A percentile compares a stretch with the other conserved stretches of the same genome.
Conservation (phyloP, 2,797 vertebrate genomes). For the Ctenosaura bakeri region DNA sequence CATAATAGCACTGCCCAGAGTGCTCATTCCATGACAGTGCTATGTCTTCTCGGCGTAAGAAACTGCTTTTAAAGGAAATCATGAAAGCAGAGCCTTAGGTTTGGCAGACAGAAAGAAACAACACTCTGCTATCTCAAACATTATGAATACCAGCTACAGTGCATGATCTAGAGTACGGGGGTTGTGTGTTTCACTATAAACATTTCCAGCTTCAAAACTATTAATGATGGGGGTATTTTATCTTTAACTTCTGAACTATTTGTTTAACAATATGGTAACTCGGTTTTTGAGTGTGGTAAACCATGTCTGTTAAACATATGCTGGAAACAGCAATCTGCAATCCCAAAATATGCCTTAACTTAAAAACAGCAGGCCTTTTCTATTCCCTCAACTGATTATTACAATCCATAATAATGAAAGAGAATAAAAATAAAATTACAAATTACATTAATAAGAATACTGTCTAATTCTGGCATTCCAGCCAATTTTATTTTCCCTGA, state of each 20-base stretch:
- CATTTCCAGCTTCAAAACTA: background rate
- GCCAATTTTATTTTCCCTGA: slow-evolving; percentile 14
- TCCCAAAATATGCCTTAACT: slow-evolving; percentile 33
- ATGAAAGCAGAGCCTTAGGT: background rate
- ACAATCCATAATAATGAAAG: slow-evolving; percentile 12
- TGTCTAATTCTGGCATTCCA: background rate
- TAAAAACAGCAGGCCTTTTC: slow-evolving; percentile 48
- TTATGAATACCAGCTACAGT: slow-evolving; percentile 35
- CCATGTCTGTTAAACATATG: slow-evolving; percentile 31
- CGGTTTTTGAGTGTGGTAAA: slow-evolving; percentile 33
- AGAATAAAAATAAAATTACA: background rate
- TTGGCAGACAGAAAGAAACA: background rate
- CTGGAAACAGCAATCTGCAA: slow-evolving; percentile 41
- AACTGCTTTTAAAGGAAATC: background rate
- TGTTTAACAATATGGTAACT: slow-evolving; percentile 8
- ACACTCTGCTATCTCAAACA: slow-evolving; percentile 39
- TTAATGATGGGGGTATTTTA: background rate
- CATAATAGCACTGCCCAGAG: slow-evolving; percentile 35
- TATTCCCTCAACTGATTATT: slow-evolving; percentile 2
- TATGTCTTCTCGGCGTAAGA: slow-evolving; percentile 3
- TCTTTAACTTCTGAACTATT: slow-evolving; percentile 37
- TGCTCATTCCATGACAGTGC: slow-evolving; percentile 26
- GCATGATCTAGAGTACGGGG: slow-evolving; percentile 40
- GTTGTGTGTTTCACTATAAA: background rate
- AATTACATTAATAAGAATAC: slow-evolving; percentile 31